Percentiles rank a stretch among this genome's conserved stretches.
Conservation (phyloP, 2,797 vertebrate genomes). For the Gallinago nigripennis region DNA sequence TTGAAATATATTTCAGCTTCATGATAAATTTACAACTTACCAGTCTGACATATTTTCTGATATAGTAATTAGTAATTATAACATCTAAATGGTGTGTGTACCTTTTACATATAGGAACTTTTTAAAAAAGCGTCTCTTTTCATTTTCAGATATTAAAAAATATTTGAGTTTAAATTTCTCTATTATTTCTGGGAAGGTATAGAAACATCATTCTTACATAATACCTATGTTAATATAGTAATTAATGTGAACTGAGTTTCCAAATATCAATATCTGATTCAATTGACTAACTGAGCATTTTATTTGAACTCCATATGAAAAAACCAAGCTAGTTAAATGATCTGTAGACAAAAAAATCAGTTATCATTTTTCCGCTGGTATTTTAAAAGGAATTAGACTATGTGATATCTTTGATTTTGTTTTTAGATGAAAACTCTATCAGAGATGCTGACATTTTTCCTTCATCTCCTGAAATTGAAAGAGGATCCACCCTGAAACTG, state of each 20-base stretch:
- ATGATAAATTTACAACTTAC: background rate
- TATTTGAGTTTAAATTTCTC: background rate
- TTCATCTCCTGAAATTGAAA: slow-evolving; percentile 40
- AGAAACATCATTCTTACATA: background rate
- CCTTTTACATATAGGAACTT: background rate
- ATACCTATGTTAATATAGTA: background rate
- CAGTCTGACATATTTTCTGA: background rate
- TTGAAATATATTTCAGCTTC: background rate
- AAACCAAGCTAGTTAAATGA: background rate
- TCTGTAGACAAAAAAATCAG: background rate
- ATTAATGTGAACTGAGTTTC: background rate
- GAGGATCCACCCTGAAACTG: slow-evolving; percentile 34
- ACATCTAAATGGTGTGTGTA: background rate
- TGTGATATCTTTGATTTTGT: background rate
- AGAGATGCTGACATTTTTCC: slow-evolving; percentile 44
- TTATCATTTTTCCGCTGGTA: background rate
- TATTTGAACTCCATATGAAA: background rate
- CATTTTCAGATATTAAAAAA: background rate
- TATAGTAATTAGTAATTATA: background rate
- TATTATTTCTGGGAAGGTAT: background rate
- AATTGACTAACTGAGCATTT: background rate
- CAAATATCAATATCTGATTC: background rate
- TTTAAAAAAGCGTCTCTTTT: background rate
- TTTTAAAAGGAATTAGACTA: background rate
- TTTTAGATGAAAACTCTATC: slow-evolving; percentile 21